Conservation (phyloP, 2,113 vertebrate genomes). For the Piaya cayana region DNA sequence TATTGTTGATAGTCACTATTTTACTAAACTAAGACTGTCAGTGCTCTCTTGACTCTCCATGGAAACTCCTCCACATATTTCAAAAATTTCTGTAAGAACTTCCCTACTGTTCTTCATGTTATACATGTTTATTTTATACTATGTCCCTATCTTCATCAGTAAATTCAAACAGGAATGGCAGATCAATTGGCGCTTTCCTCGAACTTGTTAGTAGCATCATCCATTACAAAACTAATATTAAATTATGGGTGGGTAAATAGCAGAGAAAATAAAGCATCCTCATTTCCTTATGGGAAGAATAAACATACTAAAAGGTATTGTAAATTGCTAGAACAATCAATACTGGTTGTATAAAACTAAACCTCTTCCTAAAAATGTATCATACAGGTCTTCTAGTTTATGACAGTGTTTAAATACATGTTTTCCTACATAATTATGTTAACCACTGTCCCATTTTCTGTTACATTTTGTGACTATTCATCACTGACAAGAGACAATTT, state of each 20-base stretch:
- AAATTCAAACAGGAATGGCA: not conserved
- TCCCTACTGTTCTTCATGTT: not conserved
- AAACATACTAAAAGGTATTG: not conserved
- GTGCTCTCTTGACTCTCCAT: not conserved
- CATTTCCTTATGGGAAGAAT: not conserved
- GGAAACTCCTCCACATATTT: not conserved
- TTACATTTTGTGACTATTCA: constrained; percentile 8
- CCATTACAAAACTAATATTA: not conserved
- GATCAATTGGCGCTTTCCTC: not conserved
- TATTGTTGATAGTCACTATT: not conserved
- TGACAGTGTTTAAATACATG: not conserved
- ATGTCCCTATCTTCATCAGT: not conserved
- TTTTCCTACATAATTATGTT: constrained; percentile 26
- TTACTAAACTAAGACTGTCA: not conserved
- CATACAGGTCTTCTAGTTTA: not conserved
- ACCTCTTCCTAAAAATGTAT: not conserved
- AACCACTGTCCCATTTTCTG: not conserved
- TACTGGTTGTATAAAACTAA: not conserved
- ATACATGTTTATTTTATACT: not conserved
- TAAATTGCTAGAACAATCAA: not conserved
- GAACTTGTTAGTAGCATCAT: not conserved
- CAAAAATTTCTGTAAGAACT: not conserved
- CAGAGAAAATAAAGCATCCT: not conserved
- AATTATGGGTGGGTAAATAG: not conserved
- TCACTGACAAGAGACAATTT: not conserved